Base-by-base conservation (phyloP, 2,113 vertebrate genomes). In the Sturnira hondurensis region DNA sequence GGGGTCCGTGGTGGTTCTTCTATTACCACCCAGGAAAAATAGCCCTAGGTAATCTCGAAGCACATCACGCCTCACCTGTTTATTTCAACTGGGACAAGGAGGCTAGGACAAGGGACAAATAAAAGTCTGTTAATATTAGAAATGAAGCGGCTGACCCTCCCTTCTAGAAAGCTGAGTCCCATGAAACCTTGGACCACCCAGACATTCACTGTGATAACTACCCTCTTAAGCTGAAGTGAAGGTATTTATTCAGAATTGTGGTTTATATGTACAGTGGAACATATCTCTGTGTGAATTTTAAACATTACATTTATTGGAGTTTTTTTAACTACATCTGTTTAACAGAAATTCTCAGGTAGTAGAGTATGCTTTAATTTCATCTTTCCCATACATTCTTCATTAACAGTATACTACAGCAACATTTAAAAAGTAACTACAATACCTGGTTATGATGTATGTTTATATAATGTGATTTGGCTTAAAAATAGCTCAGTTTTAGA, bases 151-250 rank as follows among this genome's bases (percentile, higher is more conserved):
- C 20, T 10, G 50, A 45, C 36, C 63, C 36, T 71, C 15, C 9
- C 24, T 22, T 38, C 38, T 11, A 19, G 67, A 76, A 63, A 22
- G 17, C 24, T 65, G 33, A 50, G 65, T 68, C 50, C 77, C 65
- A 20, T 33, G 45, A 65, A 91, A 58, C 20, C n/a, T 15, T 86
- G 74, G 95, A 95, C 95, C 94, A 97, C 96, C 96, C 96, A 91
- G 54, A 93, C 52, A 33, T 61, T 82, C 14, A 15, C 86, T 94
- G 89, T 86, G 88, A 36, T 76, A 47, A 93, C 74, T 22, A 61
- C 54, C 86, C 93, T 89, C 83, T 86, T 95, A 71, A 86, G 85
- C 61, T 65, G 22, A 91, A 94, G 83, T 76, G 83, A 63, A 91
- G 68, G 84, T 86, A 92, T 93, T 94, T 78, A 83, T 76, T 94